A percentile compares a stretch with the other conserved stretches of the same genome.
phyloP scores from a whole-genome alignment of 1,140 invertebrate genomes.

The Drosophila pectinifera region DNA sequence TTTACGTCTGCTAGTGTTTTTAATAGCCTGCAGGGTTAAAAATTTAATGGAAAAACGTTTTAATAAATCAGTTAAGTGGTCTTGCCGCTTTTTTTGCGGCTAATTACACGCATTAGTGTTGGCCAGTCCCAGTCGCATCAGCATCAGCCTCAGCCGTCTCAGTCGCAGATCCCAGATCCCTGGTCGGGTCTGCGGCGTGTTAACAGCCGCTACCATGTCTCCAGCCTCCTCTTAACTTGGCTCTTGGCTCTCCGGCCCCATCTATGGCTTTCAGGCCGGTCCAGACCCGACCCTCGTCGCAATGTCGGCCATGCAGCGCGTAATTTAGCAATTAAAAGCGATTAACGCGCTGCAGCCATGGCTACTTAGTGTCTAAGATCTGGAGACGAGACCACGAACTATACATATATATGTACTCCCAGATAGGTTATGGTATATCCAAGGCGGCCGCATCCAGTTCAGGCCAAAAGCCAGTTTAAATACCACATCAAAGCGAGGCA shows the following conservation, averaged over 20 bases:
- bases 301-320: conserved; percentile 68
- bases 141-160: background rate
- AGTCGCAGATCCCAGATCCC: conserved; percentile 26
- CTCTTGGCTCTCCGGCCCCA: conserved; percentile 8
- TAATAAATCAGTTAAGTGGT: conserved; percentile 84
- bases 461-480: conserved; percentile 40
- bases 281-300: conserved; percentile 33
- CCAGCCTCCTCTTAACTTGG: conserved; percentile 25
- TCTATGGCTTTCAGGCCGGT: conserved; percentile 1
- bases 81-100: conserved; percentile 82
- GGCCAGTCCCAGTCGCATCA: conserved; percentile 44
- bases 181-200: conserved; percentile 37
- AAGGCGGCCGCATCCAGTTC: conserved; percentile 1
- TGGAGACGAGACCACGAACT: conserved; percentile 15
- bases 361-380: conserved; percentile 71
- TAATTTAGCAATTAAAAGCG: conserved; percentile 84
- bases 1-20: conserved; percentile 63
- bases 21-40: conserved; percentile 82
- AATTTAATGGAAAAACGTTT: conserved; percentile 84
- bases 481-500: background rate
- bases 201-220: conserved; percentile 53
- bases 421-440: conserved; percentile 1
- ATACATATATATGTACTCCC: background rate
- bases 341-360: conserved; percentile 69
- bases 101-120: conserved; percentile 83